Evolutionary conservation across 2,888 invertebrate species (phyloP).

Genomic region (Cartodere bifasciata): DNA sequence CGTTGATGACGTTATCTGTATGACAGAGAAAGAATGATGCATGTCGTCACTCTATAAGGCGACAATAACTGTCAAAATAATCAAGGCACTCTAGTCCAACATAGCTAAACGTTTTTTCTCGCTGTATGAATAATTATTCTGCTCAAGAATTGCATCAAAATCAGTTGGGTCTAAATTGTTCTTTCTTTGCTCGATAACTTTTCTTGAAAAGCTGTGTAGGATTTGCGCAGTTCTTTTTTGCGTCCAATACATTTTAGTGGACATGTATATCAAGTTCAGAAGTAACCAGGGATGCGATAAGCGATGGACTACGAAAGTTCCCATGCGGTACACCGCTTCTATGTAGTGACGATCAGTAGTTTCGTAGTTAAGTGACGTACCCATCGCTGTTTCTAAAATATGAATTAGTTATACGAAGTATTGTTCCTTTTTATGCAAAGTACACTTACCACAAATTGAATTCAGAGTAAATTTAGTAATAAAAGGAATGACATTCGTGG

Average conservation of each 20-base stretch:
- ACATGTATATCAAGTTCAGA: slow-evolving; percentile 4
- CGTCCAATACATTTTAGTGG: slow-evolving; percentile 4
- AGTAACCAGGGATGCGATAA: slow-evolving; percentile 1
- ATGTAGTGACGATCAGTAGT: slow-evolving; percentile 15
- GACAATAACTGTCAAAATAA: too few species aligned
- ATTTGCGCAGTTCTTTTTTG: slow-evolving; percentile 15
- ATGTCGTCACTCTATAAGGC: too few species aligned
- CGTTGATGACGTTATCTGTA: too few species aligned
- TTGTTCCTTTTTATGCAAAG: too few species aligned
- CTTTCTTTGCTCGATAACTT: slow-evolving; percentile 11
- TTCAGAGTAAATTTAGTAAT: slow-evolving; percentile 10
- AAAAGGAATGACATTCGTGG: slow-evolving; percentile 9
- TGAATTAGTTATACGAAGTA: not conserved
- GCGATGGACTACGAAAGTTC: slow-evolving; percentile 6
- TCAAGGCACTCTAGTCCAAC: too few species aligned
- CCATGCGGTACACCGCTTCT: slow-evolving; percentile 15
- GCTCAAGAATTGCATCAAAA: slow-evolving; percentile 7
- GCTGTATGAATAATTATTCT: slow-evolving; percentile 4
- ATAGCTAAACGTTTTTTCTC: slow-evolving; percentile 16
- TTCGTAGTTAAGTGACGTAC: slow-evolving; percentile 15
- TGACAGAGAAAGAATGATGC: too few species aligned
- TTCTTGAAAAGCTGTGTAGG: slow-evolving; percentile 12
- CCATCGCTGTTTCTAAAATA: slow-evolving; percentile 15
- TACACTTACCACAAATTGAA: slow-evolving; percentile 5
- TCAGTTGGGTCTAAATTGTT: not conserved